These are phyloP conservation scores for Incurvaria masculella DNA, from an alignment of 2,888 invertebrate species.

Conservation along the genomic window DNA sequence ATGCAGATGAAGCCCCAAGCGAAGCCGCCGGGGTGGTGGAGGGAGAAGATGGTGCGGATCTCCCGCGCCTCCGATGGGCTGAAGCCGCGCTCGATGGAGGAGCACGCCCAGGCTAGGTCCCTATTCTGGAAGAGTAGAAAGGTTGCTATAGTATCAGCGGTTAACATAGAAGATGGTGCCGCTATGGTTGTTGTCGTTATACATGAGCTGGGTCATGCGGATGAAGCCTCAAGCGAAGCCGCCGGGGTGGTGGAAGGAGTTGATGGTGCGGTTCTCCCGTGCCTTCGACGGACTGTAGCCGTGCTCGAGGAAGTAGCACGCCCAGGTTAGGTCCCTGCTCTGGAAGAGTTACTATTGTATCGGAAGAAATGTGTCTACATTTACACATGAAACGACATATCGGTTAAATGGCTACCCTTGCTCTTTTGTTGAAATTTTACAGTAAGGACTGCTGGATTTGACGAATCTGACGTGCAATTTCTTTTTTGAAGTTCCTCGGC, in stretches of 20 bases:
- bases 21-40: conserved; percentile 73
- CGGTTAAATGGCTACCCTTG: no score
- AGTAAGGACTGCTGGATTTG: no score
- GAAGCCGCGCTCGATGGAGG: conserved; percentile 72
- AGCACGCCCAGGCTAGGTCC: conserved; percentile 67
- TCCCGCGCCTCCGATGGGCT: conserved; percentile 74
- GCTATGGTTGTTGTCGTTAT: conserved; percentile 71
- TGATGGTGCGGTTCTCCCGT: conserved; percentile 70
- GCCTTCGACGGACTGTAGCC: conserved; percentile 76
- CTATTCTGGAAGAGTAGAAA: no score
- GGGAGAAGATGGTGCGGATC: conserved; percentile 73
- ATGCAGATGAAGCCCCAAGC: conserved; percentile 76
- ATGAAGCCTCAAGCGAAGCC: conserved; percentile 77
- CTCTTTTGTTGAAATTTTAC: no score
- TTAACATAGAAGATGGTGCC: conserved; percentile 79
- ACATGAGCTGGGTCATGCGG: conserved; percentile 73
- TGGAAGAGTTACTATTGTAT: no score
- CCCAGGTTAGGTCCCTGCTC: conserved; percentile 63
- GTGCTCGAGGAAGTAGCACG: conserved; percentile 71
- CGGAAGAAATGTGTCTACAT: no score
- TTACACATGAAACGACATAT: no score
- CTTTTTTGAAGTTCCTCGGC: no score
- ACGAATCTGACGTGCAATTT: no score
- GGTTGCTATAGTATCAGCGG: no score
- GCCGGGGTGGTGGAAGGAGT: conserved; percentile 75